These are phyloP conservation scores for Aurelia sp. DNA, from an alignment of 30 jellyfish, hydroid and myxozoan species.

Conservation along the genomic window DNA sequence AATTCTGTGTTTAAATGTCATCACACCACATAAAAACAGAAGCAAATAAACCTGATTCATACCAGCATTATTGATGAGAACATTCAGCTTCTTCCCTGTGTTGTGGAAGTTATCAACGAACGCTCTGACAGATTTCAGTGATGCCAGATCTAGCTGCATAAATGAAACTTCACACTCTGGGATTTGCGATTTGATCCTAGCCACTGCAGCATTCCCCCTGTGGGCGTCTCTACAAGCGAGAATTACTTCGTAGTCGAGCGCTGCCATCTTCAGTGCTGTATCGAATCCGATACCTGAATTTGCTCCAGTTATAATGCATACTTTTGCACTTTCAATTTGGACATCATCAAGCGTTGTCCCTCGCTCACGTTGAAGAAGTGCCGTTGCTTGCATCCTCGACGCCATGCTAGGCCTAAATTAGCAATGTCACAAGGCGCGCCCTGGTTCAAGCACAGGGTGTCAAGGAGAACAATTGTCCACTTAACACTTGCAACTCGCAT, in stretches of 20 bases:
- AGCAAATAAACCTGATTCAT: neutral
- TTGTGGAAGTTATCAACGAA: conserved; percentile 75
- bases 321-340: conserved; percentile 44
- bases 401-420: neutral
- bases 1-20: too few relatives aligned
- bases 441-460: too few relatives aligned
- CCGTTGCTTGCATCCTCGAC: conserved; percentile 38
- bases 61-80: conserved; percentile 75
- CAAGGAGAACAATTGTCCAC: too few relatives aligned
- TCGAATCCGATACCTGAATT: conserved; percentile 72
- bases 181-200: conserved; percentile 64
- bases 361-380: conserved; percentile 48
- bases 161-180: conserved; percentile 82
- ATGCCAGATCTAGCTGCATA: conserved; percentile 83
- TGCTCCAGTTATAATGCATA: conserved; percentile 81
- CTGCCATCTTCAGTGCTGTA: conserved; percentile 73
- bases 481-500: too few relatives aligned
- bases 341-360: conserved; percentile 71
- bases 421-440: too few relatives aligned
- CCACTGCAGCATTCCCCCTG: conserved; percentile 83
- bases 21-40: too few relatives aligned
- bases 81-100: conserved; percentile 71
- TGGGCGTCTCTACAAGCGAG: conserved; percentile 78
- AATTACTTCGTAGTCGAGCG: conserved; percentile 75
- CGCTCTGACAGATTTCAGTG: conserved; percentile 60